Base-by-base conservation (phyloP, 2,797 vertebrate species). In the Aselliscus stoliczkanus region DNA sequence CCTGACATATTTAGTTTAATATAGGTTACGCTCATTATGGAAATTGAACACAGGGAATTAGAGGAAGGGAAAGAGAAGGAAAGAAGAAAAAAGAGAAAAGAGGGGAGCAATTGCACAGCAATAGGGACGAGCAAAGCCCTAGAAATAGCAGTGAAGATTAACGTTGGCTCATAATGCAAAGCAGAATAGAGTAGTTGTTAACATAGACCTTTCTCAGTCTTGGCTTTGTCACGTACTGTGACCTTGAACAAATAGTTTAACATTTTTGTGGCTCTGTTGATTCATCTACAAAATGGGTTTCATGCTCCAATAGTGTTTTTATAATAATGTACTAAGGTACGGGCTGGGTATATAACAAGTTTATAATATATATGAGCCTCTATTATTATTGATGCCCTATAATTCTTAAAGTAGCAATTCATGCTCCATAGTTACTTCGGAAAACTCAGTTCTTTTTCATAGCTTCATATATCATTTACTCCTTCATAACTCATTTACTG, bases 261-360 rank as follows among this genome's bases (percentile, higher is more conserved):
- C 70, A 54, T 54, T 80, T 70, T 94, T 82, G 44, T 94, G 75
- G 4, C 54, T 89, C 50, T 80, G 12, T 72, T 95, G 67, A 79
- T 79, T 95, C 60, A 77, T 94, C 65, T 96, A 65, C 81, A 75
- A 84, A 92, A 44, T 81, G 34, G 7, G 1, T 96, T 96, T 94
- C 31, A 39, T 90, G 44, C 25, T 84, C 44, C 13, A 13, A 6
- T 93, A 42, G 13, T 85, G 17, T 82, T 97, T 94, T 97, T 69
- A 42, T 67, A 88, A 70, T 72, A 91, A 60, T 44, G 27, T 75
- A 21, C 76, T 34, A 70, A 83, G 82, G 37, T 21, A 86, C 23
- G 64, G 79, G 58, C 34, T 65, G 3, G 27, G 39, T 87, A 29
- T 15, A 47, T 88, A 79, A 86, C 79, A 93, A 87, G 31, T 90